Evolutionary conservation across 2,797 vertebrate species (phyloP).

Genomic region (Acanthurus lineatus): DNA sequence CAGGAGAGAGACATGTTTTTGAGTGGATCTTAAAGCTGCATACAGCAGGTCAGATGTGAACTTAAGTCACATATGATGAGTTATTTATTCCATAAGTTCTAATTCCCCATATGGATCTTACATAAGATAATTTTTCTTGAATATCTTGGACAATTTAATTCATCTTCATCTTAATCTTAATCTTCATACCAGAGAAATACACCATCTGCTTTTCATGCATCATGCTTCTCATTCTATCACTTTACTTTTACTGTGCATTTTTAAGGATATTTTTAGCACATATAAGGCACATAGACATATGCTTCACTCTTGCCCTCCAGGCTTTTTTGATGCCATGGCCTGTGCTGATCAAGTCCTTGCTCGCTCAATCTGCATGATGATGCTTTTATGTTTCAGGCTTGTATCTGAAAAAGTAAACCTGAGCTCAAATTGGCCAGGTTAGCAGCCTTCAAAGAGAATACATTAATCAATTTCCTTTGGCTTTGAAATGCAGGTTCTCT

Average conservation of each 20-base stretch:
- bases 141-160: not conserved
- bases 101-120: slow-evolving; percentile 8
- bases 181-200: slow-evolving; percentile 1
- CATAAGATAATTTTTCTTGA: slow-evolving; percentile 9
- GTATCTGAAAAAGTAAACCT: slow-evolving; percentile 63
- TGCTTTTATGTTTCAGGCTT: slow-evolving; percentile 45
- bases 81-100: slow-evolving; percentile 4
- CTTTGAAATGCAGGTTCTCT: slow-evolving; percentile 76
- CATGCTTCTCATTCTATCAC: not conserved
- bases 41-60: slow-evolving; percentile 1
- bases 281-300: slow-evolving; percentile 9
- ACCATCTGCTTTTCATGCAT: slow-evolving; percentile 34
- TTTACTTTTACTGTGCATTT: slow-evolving; percentile 20
- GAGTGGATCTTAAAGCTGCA: not conserved
- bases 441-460: slow-evolving; percentile 79
- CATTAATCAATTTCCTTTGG: slow-evolving; percentile 75
- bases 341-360: slow-evolving; percentile 39
- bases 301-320: slow-evolving; percentile 24
- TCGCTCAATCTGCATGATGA: slow-evolving; percentile 47
- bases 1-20: too few relatives aligned
- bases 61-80: not conserved
- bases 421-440: slow-evolving; percentile 66
- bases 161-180: too few relatives aligned
- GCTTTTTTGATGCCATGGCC: slow-evolving; percentile 21
- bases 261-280: slow-evolving; percentile 42